These are phyloP conservation scores for Pagrus major DNA, from an alignment of 2,113 vertebrate genomes.

Conservation along the genomic window DNA sequence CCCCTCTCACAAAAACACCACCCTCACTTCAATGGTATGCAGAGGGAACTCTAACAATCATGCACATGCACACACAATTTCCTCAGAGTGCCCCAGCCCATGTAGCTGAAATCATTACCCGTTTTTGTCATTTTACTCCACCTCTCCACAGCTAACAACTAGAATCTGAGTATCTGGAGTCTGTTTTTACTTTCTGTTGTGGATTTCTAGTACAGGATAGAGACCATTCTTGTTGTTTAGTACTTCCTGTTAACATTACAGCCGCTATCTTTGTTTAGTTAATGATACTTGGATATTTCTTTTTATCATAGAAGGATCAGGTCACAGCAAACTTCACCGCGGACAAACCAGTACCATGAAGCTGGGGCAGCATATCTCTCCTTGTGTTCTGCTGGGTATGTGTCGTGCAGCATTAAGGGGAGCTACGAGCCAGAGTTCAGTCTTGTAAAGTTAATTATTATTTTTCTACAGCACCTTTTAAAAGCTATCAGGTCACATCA, in stretches of 20 bases:
- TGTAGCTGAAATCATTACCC: neutral
- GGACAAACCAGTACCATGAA: no score
- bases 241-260: neutral
- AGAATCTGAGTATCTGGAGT: neutral
- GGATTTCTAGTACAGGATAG: neutral
- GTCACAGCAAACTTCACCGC: no score
- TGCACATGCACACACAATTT: neutral
- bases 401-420: neutral
- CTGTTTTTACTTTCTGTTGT: neutral
- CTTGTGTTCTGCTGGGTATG: no score
- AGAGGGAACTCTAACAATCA: constrained; percentile 1
- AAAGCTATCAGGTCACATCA: neutral
- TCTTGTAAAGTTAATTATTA: constrained; percentile 65
- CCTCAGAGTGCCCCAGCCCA: neutral
- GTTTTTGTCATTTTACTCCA: neutral
- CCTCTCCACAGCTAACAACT: neutral
- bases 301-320: no score
- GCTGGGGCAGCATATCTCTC: no score
- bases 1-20: neutral
- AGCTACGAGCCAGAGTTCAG: constrained; percentile 38
- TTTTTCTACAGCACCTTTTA: neutral
- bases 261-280: constrained; percentile 14
- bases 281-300: no score
- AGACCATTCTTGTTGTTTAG: neutral
- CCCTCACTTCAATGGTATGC: neutral